phyloP scores from a whole-genome alignment of 64 coral and sea anemone genomes.

The Porites lutea region DNA sequence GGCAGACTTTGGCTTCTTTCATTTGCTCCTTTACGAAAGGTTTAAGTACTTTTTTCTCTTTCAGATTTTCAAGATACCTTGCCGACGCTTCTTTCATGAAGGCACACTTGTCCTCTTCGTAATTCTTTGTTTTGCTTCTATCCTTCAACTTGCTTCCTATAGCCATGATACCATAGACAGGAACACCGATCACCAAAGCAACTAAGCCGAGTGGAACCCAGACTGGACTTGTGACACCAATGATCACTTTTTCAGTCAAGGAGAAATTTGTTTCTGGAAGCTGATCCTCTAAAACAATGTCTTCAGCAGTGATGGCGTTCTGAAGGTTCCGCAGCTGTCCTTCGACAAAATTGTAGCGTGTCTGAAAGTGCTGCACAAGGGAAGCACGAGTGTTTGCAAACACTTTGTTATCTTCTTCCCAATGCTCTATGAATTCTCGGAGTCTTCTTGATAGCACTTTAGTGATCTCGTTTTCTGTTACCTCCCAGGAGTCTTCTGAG shows the following conservation, averaged over 20 bases:
- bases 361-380: background rate
- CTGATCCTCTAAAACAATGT: background rate
- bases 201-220: constrained; percentile 17
- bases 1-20: background rate
- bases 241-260: background rate
- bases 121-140: background rate
- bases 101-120: background rate
- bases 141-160: background rate
- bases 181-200: constrained; percentile 3
- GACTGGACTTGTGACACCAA: constrained; percentile 38
- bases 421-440: constrained; percentile 6
- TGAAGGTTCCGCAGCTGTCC: background rate
- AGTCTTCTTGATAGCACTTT: background rate
- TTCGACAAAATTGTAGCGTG: background rate
- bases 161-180: background rate
- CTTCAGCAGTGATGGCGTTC: background rate
- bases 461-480: background rate
- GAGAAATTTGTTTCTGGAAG: background rate
- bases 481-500: constrained; percentile 7
- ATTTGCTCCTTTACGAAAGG: background rate
- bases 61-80: background rate
- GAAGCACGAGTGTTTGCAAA: constrained; percentile 3
- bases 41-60: background rate
- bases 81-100: background rate
- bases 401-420: constrained; percentile 39